A percentile compares a stretch with the other conserved stretches of the same genome.
These are phyloP conservation scores for Tokudaia muenninki DNA, from an alignment of 2,797 vertebrate species.

Conservation along the genomic window DNA sequence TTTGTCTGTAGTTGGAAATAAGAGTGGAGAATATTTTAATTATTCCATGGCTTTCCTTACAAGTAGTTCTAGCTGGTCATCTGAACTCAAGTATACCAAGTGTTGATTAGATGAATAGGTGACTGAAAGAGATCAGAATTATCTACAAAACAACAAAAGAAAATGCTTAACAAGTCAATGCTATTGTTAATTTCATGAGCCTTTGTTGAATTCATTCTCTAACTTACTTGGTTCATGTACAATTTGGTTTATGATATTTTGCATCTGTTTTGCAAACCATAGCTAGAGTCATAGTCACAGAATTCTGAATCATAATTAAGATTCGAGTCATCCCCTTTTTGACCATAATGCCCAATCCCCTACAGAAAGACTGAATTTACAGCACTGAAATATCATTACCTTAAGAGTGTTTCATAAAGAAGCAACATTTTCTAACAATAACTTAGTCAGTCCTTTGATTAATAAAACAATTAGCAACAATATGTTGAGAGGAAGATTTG, in stretches of 20 bases:
- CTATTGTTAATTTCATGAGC: constrained; percentile 23
- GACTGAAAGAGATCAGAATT: neutral
- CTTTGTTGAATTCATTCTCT: constrained; percentile 23
- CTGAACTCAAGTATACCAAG: neutral
- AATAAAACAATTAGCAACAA: constrained; percentile 57
- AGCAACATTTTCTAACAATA: constrained; percentile 56
- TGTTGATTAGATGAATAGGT: neutral
- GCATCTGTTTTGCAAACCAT: constrained; percentile 59
- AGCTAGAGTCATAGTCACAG: constrained; percentile 38
- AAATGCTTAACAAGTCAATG: neutral
- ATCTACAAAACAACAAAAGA: neutral
- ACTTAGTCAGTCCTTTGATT: constrained; percentile 52
- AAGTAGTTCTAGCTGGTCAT: neutral
- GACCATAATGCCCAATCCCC: constrained; percentile 41
- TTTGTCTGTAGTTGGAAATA: constrained; percentile 24
- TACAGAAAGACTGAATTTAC: constrained; percentile 63
- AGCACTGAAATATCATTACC: constrained; percentile 62
- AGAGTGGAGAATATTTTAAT: constrained; percentile 38
- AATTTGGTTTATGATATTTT: constrained; percentile 65
- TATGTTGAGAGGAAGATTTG: constrained; percentile 21
- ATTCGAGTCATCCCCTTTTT: constrained; percentile 62
- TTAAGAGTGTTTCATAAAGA: constrained; percentile 62
- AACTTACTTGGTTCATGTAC: neutral
- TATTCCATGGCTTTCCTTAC: neutral
- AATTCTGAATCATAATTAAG: constrained; percentile 73